A percentile compares a stretch with the other conserved stretches of the same genome.
These are phyloP conservation scores for Carcharodon carcharias DNA, from an alignment of 2,797 vertebrate genomes.

Conservation along the genomic window DNA sequence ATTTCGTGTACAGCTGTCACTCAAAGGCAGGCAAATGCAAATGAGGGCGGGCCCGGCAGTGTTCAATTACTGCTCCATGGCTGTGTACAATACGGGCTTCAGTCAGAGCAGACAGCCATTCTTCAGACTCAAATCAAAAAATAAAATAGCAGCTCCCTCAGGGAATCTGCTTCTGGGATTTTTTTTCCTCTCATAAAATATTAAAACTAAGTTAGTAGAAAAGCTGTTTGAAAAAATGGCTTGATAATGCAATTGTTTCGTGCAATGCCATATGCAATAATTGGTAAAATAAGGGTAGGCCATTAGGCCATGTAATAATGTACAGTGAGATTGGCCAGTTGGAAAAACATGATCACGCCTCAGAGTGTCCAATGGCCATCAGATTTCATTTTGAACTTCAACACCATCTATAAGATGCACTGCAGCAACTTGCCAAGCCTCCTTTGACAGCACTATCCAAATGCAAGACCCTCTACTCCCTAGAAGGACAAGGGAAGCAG, in stretches of 20 bases:
- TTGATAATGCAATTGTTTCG: conserved; percentile 22
- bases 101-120: conserved; percentile 78
- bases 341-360: neutral
- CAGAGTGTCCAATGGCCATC: neutral
- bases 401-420: neutral
- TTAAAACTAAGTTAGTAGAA: conserved; percentile 36
- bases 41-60: conserved; percentile 84
- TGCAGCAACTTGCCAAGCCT: neutral
- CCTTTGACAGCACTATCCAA: neutral
- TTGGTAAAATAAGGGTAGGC: neutral
- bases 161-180: conserved; percentile 61
- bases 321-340: neutral
- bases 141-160: conserved; percentile 66
- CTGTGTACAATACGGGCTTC: conserved; percentile 66
- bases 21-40: conserved; percentile 87
- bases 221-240: neutral
- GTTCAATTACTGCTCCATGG: conserved; percentile 81
- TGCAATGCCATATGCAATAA: neutral
- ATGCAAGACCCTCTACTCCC: neutral
- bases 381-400: neutral
- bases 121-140: conserved; percentile 61
- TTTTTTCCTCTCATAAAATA: conserved; percentile 45
- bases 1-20: conserved; percentile 99
- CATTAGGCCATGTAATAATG: neutral
- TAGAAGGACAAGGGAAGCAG: neutral